Conservation (phyloP, 2,797 vertebrate genomes). For the Halcyon leucocephala region DNA sequence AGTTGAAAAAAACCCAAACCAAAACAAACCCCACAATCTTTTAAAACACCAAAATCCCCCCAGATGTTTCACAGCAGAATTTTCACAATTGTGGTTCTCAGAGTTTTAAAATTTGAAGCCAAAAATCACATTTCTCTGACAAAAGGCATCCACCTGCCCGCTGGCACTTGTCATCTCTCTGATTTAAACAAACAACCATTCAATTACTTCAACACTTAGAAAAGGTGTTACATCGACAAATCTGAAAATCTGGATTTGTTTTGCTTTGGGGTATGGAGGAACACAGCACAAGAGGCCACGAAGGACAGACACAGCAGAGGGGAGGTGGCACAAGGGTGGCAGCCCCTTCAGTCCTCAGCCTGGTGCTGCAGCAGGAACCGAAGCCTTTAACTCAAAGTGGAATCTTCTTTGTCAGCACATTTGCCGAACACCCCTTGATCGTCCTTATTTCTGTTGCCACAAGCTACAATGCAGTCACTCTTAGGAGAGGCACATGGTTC, state of each 20-base stretch:
- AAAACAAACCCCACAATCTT: background rate
- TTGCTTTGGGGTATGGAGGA: background rate
- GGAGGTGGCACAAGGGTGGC: rapidly evolving
- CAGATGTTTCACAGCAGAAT: background rate
- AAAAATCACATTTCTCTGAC: background rate
- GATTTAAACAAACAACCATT: background rate
- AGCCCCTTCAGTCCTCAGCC: background rate
- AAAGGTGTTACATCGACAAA: background rate
- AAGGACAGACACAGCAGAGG: background rate
- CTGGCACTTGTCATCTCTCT: background rate
- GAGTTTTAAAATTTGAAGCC: background rate
- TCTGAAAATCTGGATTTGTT: background rate
- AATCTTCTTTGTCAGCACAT: background rate
- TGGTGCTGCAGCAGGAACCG: rapidly evolving
- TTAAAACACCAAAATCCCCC: background rate
- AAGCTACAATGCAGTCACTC: background rate
- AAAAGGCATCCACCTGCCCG: background rate
- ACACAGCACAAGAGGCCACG: rapidly evolving
- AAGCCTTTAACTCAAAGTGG: background rate
- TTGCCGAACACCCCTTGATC: background rate
- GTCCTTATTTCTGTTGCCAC: background rate
- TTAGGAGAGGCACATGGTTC: background rate
- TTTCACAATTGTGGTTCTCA: rapidly evolving
- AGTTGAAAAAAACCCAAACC: background rate
- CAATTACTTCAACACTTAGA: background rate